Evolutionary conservation across 2,113 vertebrate genomes (phyloP).

Genomic region (Epinephelus lanceolatus): DNA sequence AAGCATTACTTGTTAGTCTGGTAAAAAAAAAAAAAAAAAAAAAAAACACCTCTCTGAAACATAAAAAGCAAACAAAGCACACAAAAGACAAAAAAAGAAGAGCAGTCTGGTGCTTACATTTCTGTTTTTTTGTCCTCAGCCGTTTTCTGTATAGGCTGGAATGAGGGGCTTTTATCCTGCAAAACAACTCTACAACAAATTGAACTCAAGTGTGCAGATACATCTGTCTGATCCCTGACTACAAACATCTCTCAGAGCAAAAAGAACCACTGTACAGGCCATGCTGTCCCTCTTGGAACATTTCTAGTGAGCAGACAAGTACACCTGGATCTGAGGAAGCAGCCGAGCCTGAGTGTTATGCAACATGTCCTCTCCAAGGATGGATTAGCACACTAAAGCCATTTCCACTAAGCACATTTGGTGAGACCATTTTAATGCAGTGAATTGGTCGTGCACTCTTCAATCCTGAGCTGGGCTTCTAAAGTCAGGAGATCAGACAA

Average conservation of each 20-base stretch:
- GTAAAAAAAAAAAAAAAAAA: too few relatives aligned
- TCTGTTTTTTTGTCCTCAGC: not conserved
- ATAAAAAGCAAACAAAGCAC: not conserved
- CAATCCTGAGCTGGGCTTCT: slow-evolving; percentile 23
- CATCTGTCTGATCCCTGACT: slow-evolving; percentile 12
- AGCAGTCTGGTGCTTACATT: not conserved
- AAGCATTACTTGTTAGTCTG: too few relatives aligned
- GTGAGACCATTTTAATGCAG: slow-evolving; percentile 65
- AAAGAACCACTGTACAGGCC: not conserved
- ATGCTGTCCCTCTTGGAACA: not conserved
- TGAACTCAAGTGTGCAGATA: not conserved
- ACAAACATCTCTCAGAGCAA: not conserved
- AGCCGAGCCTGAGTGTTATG: slow-evolving; percentile 51
- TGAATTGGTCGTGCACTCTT: slow-evolving; percentile 34
- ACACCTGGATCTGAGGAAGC: slow-evolving; percentile 48
- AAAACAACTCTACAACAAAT: slow-evolving; percentile 22
- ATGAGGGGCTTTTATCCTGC: not conserved
- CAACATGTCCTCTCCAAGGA: slow-evolving; percentile 64
- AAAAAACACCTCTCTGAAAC: too few relatives aligned
- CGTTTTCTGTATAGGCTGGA: not conserved
- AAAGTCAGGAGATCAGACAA: slow-evolving; percentile 52
- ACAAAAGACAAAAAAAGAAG: not conserved
- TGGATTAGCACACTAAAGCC: slow-evolving; percentile 72
- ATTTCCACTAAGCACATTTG: slow-evolving; percentile 67
- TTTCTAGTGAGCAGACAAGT: slow-evolving; percentile 17